A percentile compares a stretch with the other conserved stretches of the same genome.
These are phyloP conservation scores for Drosophila sp. DNA, from an alignment of 1,140 invertebrate genomes.

Conservation along the genomic window DNA sequence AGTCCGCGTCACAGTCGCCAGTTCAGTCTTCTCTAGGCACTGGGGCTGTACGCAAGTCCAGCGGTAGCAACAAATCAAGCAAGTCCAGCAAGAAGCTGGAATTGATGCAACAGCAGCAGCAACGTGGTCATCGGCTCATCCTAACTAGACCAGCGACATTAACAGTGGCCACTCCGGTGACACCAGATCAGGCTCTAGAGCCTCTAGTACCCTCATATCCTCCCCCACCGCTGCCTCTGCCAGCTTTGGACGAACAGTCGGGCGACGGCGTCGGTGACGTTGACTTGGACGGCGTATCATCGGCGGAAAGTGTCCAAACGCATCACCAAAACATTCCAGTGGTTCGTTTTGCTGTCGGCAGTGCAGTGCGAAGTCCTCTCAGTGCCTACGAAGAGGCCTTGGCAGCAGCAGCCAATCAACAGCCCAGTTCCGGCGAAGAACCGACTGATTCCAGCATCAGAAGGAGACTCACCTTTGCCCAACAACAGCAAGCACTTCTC, in stretches of 20 bases:
- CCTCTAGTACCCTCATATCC: slow-evolving; percentile 34
- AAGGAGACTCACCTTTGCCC: slow-evolving; percentile 58
- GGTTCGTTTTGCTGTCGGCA: slow-evolving; percentile 77
- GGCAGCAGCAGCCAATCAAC: slow-evolving; percentile 61
- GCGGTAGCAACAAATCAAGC: slow-evolving; percentile 22
- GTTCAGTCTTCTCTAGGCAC: slow-evolving; percentile 54
- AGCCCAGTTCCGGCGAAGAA: slow-evolving; percentile 64
- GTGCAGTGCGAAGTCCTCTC: slow-evolving; percentile 61
- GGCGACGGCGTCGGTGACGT: slow-evolving; percentile 37
- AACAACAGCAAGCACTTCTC: slow-evolving; percentile 55
- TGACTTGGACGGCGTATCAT: slow-evolving; percentile 51
- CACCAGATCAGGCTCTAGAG: slow-evolving; percentile 37
- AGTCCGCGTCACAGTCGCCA: slow-evolving; percentile 4
- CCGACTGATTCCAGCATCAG: slow-evolving; percentile 69
- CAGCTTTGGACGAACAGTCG: slow-evolving; percentile 51
- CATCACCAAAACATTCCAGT: slow-evolving; percentile 17
- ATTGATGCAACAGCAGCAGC: slow-evolving; percentile 69
- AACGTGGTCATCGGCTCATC: slow-evolving; percentile 61
- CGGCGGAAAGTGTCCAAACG: slow-evolving; percentile 68
- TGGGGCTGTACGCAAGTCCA: slow-evolving; percentile 51
- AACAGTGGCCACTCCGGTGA: slow-evolving; percentile 46
- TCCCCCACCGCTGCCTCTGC: slow-evolving; percentile 31
- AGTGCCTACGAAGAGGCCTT: slow-evolving; percentile 64
- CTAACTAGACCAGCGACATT: slow-evolving; percentile 35
- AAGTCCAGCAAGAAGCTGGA: slow-evolving; percentile 55